Evolutionary conservation across 2,797 vertebrate genomes (phyloP).

Genomic region (Sebastes nivosus): DNA sequence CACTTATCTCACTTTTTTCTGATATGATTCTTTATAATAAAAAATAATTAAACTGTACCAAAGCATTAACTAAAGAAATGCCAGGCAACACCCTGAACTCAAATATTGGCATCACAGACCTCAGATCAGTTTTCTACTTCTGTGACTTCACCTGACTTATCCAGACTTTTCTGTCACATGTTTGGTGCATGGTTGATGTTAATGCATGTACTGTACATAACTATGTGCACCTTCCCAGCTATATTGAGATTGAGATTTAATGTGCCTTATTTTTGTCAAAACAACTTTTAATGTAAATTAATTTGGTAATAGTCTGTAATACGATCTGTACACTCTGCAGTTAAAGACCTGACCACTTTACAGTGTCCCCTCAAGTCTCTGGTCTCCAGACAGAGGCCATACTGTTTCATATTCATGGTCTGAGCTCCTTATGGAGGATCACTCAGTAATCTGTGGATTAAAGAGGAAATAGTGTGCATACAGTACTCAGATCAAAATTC

Average conservation of each 20-base stretch:
- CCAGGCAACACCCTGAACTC: too few species aligned
- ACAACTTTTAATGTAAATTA: neutral
- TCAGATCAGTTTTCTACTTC: neutral
- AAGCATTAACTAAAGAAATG: neutral
- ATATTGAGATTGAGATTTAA: neutral
- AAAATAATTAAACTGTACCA: neutral
- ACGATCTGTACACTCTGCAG: neutral
- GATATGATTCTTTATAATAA: neutral
- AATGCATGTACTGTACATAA: neutral
- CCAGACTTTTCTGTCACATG: neutral
- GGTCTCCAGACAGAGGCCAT: neutral
- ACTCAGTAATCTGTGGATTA: conserved; percentile 54
- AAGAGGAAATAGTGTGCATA: conserved; percentile 11
- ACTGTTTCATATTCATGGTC: conserved; percentile 11
- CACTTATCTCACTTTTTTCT: neutral
- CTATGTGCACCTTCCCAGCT: neutral
- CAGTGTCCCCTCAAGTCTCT: neutral
- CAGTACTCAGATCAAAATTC: conserved; percentile 36
- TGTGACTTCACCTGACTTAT: neutral
- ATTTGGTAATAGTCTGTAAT: neutral
- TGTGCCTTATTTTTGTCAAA: neutral
- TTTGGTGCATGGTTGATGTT: neutral
- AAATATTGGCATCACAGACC: neutral
- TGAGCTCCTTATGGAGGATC: conserved; percentile 44
- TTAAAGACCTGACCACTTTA: neutral